Base-by-base conservation (phyloP, 2,113 vertebrate genomes). In the Phrynosoma blainvillii region DNA sequence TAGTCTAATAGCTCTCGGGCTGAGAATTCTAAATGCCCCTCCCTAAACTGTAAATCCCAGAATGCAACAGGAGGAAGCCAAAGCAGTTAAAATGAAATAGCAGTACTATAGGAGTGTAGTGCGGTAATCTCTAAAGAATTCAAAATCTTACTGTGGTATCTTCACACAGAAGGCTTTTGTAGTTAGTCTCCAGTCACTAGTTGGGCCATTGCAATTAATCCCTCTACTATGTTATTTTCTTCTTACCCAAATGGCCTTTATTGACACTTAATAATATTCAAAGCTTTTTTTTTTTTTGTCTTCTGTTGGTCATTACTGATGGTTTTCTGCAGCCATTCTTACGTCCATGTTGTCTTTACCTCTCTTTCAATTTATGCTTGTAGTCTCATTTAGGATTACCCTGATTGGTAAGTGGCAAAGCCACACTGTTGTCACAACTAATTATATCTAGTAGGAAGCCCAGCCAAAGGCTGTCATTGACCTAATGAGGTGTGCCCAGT, bases 401-500 rank as follows among this genome's bases (percentile, higher is more conserved):
- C 82, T 89, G 92, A 90, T 79, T 90, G 76, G 70, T 73, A 11
- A 47, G 73, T 86, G 83, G 84, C 74, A 92, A 68, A 89, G 71
- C 0, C 0, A 66, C 71, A 9, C 79, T 7, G 2, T 11, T 91
- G 87, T 89, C 91, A 73, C 79, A 90, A 86, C 66, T 84, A 91
- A 80, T 94, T 92, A 88, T 16, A 84, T 84, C 81, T 85, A 73
- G 76, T 56, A 84, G 88, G 84, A 83, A 91, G 86, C 79, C 86
- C 79, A 92, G 90, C 75, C 0, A 2, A 89, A 89, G 73, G 68
- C 92, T 91, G 73, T 88, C 1, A 0, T 87, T 89, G 87, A 90
- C 79, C 83, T 94, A 93, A 94, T 71, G 91, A 95, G 84, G 87
- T 93, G 87, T 91, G 74, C 86, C 83, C 86, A 89, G 76, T 71